phyloP scores from a whole-genome alignment of 2,888 invertebrate genomes.

The Amiota communis region DNA sequence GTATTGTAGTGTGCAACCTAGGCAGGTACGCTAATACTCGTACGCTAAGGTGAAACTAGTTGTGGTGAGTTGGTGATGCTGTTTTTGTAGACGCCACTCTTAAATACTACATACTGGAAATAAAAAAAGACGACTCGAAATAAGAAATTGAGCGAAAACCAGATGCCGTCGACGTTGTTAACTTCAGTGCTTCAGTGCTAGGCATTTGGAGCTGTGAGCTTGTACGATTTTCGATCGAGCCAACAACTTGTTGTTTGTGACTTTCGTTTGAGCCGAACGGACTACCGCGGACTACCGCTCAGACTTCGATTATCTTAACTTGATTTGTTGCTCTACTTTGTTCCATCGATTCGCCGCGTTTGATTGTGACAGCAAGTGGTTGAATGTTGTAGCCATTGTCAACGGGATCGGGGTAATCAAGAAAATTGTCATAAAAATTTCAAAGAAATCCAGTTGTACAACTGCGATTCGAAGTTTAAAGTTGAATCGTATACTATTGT shows the following conservation, averaged over 20 bases:
- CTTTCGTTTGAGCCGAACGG: conserved; percentile 50
- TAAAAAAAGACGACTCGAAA: background rate
- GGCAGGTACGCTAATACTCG: too few relatives aligned
- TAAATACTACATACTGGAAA: background rate
- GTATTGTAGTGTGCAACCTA: too few relatives aligned
- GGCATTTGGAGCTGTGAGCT: conserved; percentile 11
- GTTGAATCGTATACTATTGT: too few relatives aligned
- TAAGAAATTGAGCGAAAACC: background rate
- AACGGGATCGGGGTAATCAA: too few relatives aligned
- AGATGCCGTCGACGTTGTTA: conserved; percentile 9
- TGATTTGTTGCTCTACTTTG: background rate
- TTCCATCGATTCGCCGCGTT: background rate
- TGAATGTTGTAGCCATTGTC: background rate
- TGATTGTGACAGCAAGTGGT: background rate
- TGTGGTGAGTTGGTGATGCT: too few relatives aligned
- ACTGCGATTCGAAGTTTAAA: background rate
- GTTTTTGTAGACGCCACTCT: too few relatives aligned
- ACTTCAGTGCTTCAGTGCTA: background rate
- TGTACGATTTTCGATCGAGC: conserved; percentile 32
- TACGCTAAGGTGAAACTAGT: too few relatives aligned
- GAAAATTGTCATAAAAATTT: background rate
- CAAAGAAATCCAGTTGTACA: conserved; percentile 6
- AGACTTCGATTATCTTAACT: background rate
- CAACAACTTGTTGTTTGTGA: conserved; percentile 47
- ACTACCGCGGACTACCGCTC: too few relatives aligned